Percentiles rank a stretch among this genome's conserved stretches.
Conservation (phyloP, 2,113 vertebrate species). For the Phylloscopus trochilus region DNA sequence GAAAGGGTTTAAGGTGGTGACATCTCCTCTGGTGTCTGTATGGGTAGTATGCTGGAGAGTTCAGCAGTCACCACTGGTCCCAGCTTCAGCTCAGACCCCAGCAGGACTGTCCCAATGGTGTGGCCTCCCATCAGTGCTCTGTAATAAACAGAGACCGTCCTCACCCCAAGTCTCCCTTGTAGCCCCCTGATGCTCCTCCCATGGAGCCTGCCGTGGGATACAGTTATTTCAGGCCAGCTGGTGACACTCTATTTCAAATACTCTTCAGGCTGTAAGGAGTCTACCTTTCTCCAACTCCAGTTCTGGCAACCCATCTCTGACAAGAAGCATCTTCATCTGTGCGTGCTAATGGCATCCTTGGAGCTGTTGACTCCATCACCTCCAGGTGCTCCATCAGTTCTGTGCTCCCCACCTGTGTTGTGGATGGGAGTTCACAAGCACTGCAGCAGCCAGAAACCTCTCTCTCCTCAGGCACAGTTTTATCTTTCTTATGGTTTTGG, state of each 20-base stretch:
- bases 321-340: neutral
- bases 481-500: constrained; percentile 6
- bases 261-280: neutral
- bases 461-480: neutral
- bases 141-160: neutral
- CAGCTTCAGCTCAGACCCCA: neutral
- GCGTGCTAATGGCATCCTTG: neutral
- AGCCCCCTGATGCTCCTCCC: neutral
- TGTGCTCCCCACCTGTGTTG: neutral
- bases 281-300: neutral
- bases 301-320: neutral
- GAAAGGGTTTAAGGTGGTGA: neutral
- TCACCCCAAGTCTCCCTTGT: neutral
- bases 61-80: neutral
- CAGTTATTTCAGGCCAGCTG: neutral
- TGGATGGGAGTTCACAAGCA: neutral
- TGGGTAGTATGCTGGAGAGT: neutral
- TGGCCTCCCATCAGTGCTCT: neutral
- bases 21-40: neutral
- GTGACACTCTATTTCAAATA: neutral
- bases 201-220: neutral
- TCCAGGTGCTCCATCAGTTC: neutral
- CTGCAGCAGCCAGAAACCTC: neutral
- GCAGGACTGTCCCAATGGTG: neutral
- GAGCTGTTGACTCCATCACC: neutral